Conservation (phyloP, 2,888 invertebrate species). For the Amphiduros pacificus region DNA sequence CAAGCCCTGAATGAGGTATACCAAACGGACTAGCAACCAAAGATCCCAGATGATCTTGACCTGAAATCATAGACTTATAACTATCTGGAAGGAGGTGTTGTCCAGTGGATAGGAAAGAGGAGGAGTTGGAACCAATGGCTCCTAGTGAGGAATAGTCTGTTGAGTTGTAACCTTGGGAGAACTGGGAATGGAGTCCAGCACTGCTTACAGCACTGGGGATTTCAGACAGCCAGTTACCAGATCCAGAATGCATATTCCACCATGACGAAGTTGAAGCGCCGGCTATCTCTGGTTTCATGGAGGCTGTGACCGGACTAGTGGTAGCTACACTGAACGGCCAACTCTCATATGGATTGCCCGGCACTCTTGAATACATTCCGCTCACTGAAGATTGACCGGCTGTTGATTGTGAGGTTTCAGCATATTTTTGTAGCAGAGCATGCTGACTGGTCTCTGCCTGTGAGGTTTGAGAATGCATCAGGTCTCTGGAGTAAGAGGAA, state of each 20-base stretch:
- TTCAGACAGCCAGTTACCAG: slow-evolving; percentile 47
- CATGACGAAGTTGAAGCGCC: slow-evolving; percentile 67
- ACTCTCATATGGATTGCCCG: slow-evolving; percentile 84
- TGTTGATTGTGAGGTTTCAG: slow-evolving; percentile 19
- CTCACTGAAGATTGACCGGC: slow-evolving; percentile 12
- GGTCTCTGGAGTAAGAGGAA: slow-evolving; percentile 27
- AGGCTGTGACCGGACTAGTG: slow-evolving; percentile 54
- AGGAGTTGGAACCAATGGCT: slow-evolving; percentile 65
- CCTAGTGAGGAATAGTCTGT: slow-evolving; percentile 56
- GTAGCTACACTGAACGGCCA: slow-evolving; percentile 94
- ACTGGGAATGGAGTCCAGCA: slow-evolving; percentile 63
- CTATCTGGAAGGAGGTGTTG: slow-evolving; percentile 92
- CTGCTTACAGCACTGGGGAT: slow-evolving; percentile 36
- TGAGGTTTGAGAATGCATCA: slow-evolving; percentile 33
- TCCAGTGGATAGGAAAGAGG: slow-evolving; percentile 74
- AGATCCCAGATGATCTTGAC: slow-evolving; percentile 53
- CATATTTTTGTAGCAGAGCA: slow-evolving; percentile 44
- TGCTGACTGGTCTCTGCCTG: slow-evolving; percentile 58
- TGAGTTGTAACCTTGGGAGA: slow-evolving; percentile 63
- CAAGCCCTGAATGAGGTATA: slow-evolving; percentile 64
- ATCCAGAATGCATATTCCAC: slow-evolving; percentile 78
- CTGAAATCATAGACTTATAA: slow-evolving; percentile 91
- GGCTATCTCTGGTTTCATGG: slow-evolving; percentile 76
- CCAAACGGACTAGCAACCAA: slow-evolving; percentile 65
- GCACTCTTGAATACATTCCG: slow-evolving; percentile 74